Base-by-base conservation (phyloP, 2,888 invertebrate genomes). In the Branchellion lobata region DNA sequence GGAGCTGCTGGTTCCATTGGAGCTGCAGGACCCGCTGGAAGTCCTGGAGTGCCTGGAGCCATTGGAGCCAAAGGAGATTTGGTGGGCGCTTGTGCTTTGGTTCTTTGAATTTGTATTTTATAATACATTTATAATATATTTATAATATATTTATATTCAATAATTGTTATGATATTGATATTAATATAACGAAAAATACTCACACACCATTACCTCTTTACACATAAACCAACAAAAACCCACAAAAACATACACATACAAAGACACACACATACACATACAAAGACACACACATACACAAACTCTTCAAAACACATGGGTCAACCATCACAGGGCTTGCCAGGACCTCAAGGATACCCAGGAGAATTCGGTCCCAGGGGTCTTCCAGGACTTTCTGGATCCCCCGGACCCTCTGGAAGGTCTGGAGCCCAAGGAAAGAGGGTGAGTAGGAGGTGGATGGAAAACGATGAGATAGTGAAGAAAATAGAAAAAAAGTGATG, bases 1-100 rank as follows among this genome's bases (percentile, higher is more conserved):
- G 85, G 85, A 1, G 81, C 81, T 18, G 24, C 83, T 29, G 85
- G 85, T 61, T 80, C 82, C 21, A 27, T 68, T 27, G 82, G 78
- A 29, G 40, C 78, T 40, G 8, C 68, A 24, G 82, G 82, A 33
- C 69, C 80, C 1, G 75, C 80, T 40, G 81, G 81, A 27, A 36
- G 40, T 3, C 65, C 72, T 57, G 81, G 81, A 71, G 51, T 40
- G 14, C 79, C 76, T n/a, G 81, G 81, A 71, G 14, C 51, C 14
- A 53, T 69, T 36, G 80, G 80, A 27, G 53, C 80, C 14, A 77
- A 76, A 36, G 80, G 80, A 80, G 79, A 79, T 29, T n/a, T 51
- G 40, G 79, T 79, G 31, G 68, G 65, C 8, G 8, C n/a, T n/a
- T n/a, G n/a, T n/a, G n/a, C n/a, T n/a, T 29, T n/a, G n/a, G 47